Evolutionary conservation across 1,140 invertebrate genomes (phyloP).

Genomic region (Diprion similis): DNA sequence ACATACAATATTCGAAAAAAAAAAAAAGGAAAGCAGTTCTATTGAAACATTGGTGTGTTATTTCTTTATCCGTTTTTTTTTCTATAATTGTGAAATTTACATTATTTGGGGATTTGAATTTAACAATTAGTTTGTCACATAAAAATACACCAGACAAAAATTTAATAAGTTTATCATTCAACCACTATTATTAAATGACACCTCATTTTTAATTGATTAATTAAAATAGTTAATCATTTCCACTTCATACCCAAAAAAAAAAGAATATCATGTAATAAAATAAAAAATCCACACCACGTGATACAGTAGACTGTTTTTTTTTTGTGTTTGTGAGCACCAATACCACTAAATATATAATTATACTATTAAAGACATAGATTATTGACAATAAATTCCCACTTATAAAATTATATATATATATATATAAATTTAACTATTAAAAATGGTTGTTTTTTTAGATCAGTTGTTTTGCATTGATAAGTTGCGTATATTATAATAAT

Average conservation of each 20-base stretch:
- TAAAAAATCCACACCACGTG: not conserved
- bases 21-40: too few relatives aligned
- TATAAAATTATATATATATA: slow-evolving; percentile 45
- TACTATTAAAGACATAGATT: slow-evolving; percentile 38
- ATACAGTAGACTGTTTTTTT: slow-evolving; percentile 13
- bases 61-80: too few relatives aligned
- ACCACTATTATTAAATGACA: too few relatives aligned
- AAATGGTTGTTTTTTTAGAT: slow-evolving; percentile 7
- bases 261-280: not conserved
- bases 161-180: too few relatives aligned
- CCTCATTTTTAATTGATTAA: too few relatives aligned
- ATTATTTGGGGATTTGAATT: too few relatives aligned
- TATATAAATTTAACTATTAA: slow-evolving; percentile 19
- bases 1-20: too few relatives aligned
- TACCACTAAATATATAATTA: slow-evolving; percentile 27
- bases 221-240: not conserved
- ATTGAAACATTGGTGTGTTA: too few relatives aligned
- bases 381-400: slow-evolving; percentile 39
- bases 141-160: too few relatives aligned
- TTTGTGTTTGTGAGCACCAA: slow-evolving; percentile 34
- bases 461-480: slow-evolving; percentile 48
- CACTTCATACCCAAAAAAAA: not conserved
- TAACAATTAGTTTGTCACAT: too few relatives aligned
- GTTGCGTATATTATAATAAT: slow-evolving; percentile 45
- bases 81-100: too few relatives aligned